Evolutionary conservation across 64 coral and sea anemone species (phyloP).

Genomic region (Montipora capricornis): DNA sequence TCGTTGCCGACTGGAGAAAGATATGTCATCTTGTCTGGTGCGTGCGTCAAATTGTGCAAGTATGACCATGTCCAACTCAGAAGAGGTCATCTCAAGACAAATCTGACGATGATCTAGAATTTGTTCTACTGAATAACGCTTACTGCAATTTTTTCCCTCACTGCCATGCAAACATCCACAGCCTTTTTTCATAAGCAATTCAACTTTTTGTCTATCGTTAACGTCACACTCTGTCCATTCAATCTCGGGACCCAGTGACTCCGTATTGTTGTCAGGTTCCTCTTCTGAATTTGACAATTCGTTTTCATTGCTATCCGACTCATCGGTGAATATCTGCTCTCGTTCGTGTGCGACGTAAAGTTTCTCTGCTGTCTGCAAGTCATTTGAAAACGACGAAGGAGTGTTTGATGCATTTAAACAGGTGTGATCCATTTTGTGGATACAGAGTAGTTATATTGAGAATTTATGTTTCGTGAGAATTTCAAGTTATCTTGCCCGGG

Average conservation of each 20-base stretch:
- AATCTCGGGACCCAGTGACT: background rate
- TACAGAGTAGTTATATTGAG: background rate
- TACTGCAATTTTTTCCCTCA: background rate
- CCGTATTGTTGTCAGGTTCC: background rate
- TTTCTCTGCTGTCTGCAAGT: background rate
- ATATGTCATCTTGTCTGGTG: background rate
- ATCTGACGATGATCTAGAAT: background rate
- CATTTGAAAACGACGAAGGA: background rate
- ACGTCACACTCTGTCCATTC: background rate
- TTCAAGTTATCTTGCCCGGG: background rate
- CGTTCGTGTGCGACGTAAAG: background rate
- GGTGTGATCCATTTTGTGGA: background rate
- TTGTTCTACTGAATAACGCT: slow-evolving; percentile 4
- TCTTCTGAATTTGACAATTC: background rate
- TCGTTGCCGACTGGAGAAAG: background rate
- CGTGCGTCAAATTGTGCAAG: slow-evolving; percentile 6
- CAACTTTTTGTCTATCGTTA: background rate
- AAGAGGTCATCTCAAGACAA: slow-evolving; percentile 8
- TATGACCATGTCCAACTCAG: slow-evolving; percentile 19
- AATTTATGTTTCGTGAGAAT: background rate
- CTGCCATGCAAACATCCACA: background rate
- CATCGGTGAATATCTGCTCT: background rate
- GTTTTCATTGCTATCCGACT: background rate
- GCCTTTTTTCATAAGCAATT: background rate
- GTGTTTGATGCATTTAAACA: background rate